A percentile compares a stretch with the other conserved stretches of the same genome.
Evolutionary conservation across 2,113 vertebrate genomes (phyloP).

Genomic region (Isurus oxyrinchus): DNA sequence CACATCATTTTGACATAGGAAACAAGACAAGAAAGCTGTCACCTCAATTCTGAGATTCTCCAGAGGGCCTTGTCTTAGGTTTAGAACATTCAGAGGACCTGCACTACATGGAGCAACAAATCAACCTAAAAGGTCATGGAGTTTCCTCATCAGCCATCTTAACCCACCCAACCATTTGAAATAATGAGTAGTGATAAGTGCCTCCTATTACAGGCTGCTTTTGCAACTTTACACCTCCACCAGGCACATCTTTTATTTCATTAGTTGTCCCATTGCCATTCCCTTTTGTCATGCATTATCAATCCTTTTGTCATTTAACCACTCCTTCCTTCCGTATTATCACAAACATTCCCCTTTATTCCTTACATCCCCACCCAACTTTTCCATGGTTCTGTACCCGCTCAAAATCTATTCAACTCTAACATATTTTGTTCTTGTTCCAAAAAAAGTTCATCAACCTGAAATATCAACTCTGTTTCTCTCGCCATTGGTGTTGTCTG

Average conservation of each 20-base stretch:
- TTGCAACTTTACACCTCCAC: background rate
- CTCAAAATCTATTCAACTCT: background rate
- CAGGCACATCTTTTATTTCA: background rate
- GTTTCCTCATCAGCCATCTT: background rate
- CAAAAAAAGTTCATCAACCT: background rate
- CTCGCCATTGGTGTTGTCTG: background rate
- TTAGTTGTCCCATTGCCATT: background rate
- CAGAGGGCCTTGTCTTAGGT: background rate
- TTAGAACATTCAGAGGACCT: background rate
- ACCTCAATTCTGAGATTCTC: background rate
- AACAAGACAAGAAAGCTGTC: constrained; percentile 2
- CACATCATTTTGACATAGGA: background rate
- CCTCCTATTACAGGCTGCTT: background rate
- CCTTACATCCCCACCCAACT: background rate
- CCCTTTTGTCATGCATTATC: background rate
- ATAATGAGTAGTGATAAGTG: background rate
- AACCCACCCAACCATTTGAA: background rate
- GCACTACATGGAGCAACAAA: background rate
- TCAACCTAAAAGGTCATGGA: background rate
- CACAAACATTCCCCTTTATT: background rate
- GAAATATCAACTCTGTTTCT: background rate
- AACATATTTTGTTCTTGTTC: background rate
- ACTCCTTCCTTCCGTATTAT: background rate
- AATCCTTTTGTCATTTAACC: background rate
- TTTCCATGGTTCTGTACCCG: background rate